phyloP scores from a whole-genome alignment of 2,888 invertebrate species.

The Drosophila acutilabella region DNA sequence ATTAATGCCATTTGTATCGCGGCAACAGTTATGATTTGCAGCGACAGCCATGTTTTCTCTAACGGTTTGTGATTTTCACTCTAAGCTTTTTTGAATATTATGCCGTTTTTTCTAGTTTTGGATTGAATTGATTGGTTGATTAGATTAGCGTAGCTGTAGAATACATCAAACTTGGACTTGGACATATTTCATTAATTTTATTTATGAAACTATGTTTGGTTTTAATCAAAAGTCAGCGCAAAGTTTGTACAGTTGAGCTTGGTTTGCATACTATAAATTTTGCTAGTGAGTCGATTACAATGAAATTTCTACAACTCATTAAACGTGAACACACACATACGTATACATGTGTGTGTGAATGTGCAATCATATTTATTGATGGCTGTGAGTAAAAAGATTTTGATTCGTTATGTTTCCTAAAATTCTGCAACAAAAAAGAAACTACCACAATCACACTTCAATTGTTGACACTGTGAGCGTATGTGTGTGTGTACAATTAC shows the following conservation, averaged over 20 bases:
- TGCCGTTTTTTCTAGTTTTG: not conserved
- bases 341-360: not conserved
- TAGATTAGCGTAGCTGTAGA: not conserved
- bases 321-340: not conserved
- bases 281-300: constrained; percentile 4
- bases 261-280: not conserved
- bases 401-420: constrained; percentile 11
- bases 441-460: constrained; percentile 16
- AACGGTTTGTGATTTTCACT: constrained; percentile 5
- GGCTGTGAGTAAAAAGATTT: constrained; percentile 2
- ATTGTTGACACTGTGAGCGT: constrained; percentile 9
- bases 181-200: too few species aligned
- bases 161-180: not conserved
- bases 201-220: too few species aligned
- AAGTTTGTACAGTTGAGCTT: constrained; percentile 20
- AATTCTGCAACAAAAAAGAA: constrained; percentile 22
- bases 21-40: constrained; percentile 11
- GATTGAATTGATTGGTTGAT: constrained; percentile 3
- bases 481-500: constrained; percentile 11
- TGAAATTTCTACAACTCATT: constrained; percentile 13
- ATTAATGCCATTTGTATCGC: not conserved
- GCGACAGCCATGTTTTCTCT: constrained; percentile 6
- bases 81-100: not conserved
- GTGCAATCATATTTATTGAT: not conserved
- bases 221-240: not conserved